Base-by-base conservation (phyloP, 2,797 vertebrate species). In the Manis crassicaudata region DNA sequence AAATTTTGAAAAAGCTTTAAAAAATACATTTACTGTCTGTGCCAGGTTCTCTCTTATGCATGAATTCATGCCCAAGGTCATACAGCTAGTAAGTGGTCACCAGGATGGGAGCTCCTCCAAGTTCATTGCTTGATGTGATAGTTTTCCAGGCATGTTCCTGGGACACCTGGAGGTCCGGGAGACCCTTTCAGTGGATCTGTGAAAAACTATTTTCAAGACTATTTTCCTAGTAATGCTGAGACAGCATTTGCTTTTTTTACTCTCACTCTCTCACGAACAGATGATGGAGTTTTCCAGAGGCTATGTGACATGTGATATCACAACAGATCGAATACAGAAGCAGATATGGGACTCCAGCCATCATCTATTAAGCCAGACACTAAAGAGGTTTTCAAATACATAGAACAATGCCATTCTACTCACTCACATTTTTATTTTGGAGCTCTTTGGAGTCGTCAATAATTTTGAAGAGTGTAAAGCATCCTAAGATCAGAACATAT, bases 371-470 rank as follows among this genome's bases (percentile, higher is more conserved):
- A 56, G 27, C 27, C 52, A 50, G 63, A 56, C 3, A 16, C 67
- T 52, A 46, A 75, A 87, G 90, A 95, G n/a, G 21, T 80, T 97
- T 97, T 92, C 75, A 91, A 92, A 91, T n/a, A 62, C 13, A 20
- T 7, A 86, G 40, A 73, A 86, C n/a, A 46, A 56, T n/a, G 54
- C 29, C 43, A 7, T 92, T 94, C 35, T 94, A 90, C 65, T 94
- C 27, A 58, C 35, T 94, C 65, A 82, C 70, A 65, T 84, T 81
- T 70, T 92, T 68, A 20, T 25, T 83, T 95, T 70, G 70, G 83
- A 89, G 50, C 7, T 89, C 50, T 87, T 67, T 80, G 63, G 58
- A 76, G 7, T 95, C 46, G 23, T 80, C 43, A 23, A 23, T 91
- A 54, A 90, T 77, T 96, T 50, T 29, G 80, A 65, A 62, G 65